Evolutionary conservation across 2,888 invertebrate species (phyloP), one percentile per base, ranked within the genome.

Genomic region (Drosophila tanythrix): DNA sequence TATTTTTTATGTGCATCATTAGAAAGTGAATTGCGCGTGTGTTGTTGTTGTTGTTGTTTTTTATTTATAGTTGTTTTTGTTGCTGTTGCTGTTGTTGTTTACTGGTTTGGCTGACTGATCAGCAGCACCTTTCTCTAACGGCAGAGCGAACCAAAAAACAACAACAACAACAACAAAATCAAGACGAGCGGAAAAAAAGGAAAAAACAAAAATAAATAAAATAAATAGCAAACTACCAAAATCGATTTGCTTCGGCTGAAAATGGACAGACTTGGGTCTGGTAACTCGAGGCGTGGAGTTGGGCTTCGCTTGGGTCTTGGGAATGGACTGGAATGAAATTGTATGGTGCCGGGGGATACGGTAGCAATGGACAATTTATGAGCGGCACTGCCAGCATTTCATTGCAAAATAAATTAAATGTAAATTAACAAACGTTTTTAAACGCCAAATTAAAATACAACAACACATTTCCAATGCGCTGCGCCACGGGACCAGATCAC

Each of bases 371-470:
- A 70, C 66, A 82, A 85, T 80, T 76, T 85, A 76, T 76, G 81
- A 64, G 70, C 40, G 59, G 69, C 76, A 70, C 64, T 65, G 79
- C 46, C 77, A 70, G 70, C 70, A 70, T 79, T 74, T 76, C 29
- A 74, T 61, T 69, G 55, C 70, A 65, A 79, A 76, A 72, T 70
- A 77, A 86, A 86, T 79, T 79, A 83, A 83, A 83, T 86, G 79
- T 81, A 88, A 86, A 83, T 83, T 79, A 78, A 70, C 74, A 74
- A 78, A 76, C 66, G 68, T 33, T 63, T 70, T 74, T 71, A n/a
- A 65, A 25, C 36, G 71, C 61, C 53, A 51, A 74, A 69, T 43
- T 46, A 48, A 62, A 68, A 59, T 51, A 53, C 70, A 68, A 38
- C 25, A 57, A 40, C 15, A 56, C 21, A 31, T 48, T 67, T 52